Base-by-base conservation (phyloP, 2,797 vertebrate species). In the Hyperoplus immaculatus region DNA sequence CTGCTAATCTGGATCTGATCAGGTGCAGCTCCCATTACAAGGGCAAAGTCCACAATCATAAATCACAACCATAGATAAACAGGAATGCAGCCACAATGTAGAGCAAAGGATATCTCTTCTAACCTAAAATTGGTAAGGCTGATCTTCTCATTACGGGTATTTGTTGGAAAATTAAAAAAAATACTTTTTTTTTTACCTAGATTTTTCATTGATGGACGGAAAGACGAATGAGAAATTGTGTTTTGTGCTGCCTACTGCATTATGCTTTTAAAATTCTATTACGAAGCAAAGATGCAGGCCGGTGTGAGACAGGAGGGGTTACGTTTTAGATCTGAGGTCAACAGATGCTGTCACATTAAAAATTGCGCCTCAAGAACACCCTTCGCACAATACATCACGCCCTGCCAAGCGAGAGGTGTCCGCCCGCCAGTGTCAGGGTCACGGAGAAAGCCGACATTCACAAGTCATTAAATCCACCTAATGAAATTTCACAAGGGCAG, bases 401-500 rank as follows among this genome's bases (percentile, higher is more conserved):
- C 81, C 87, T 90, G 86, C 82, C 93, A 84, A 29, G 86, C 45
- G 15, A 84, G 89, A 82, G 54, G 56, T 86, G 89, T 85, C 83
- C 60, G 72, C 83, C 29, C 89, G 82, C 87, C 68, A 42, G 89
- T 89, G 93, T 91, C 92, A 92, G 92, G 93, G 91, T 94, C 91
- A 94, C 51, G 56, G 83, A 89, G 91, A 89, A 83, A 91, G 87
- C 83, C 75, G 81, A 86, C 91, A 88, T 91, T 93, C 91, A 89
- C 91, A 93, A 94, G 91, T 94, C 91, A 78, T 94, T 93, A 94
- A 93, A 91, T 89, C 89, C 91, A 91, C 86, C 91, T 92, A 94
- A 94, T 93, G 91, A 92, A 94, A 93, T 94, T 90, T 92, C 89
- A 94, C 89, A 90, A 91, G 93, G 91, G 86, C 88, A 87, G 82